Evolutionary conservation across 2,113 vertebrate species (phyloP).

Genomic region (Oenanthe oenanthe): DNA sequence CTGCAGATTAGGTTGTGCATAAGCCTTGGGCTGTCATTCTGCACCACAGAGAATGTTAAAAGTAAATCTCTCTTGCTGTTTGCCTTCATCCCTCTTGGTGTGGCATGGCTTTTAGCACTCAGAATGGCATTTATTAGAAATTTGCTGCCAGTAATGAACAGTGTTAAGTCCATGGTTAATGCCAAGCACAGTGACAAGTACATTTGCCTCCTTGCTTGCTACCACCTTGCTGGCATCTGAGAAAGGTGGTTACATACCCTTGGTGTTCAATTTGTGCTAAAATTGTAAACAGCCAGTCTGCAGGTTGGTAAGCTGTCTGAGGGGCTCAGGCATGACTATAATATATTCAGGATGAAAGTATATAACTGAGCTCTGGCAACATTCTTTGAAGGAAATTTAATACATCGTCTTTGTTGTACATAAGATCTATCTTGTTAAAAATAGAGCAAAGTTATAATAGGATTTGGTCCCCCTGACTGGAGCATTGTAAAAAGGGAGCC

Average conservation of each 20-base stretch:
- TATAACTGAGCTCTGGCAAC: not conserved
- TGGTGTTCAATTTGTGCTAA: not conserved
- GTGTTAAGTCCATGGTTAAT: not conserved
- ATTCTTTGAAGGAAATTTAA: conserved; percentile 34
- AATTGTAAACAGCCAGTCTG: not conserved
- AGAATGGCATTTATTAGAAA: not conserved
- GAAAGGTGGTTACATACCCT: not conserved
- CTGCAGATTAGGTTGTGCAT: not conserved
- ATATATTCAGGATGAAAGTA: not conserved
- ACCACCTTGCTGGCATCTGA: not conserved
- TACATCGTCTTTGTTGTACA: not conserved
- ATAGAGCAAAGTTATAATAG: conserved; percentile 39
- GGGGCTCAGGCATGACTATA: not conserved
- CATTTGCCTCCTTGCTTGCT: not conserved
- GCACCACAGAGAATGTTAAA: not conserved
- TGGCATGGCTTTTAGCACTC: not conserved
- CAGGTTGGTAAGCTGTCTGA: not conserved
- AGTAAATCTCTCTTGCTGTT: not conserved
- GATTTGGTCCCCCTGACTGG: conserved; percentile 50
- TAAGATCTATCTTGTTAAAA: conserved; percentile 43
- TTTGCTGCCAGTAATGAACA: not conserved
- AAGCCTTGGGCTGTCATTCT: not conserved
- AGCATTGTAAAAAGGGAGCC: conserved; percentile 30
- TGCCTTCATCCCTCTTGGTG: not conserved
- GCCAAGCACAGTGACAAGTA: not conserved